Conservation (phyloP, 2,888 invertebrate species). For the Saturnia pavonia region DNA sequence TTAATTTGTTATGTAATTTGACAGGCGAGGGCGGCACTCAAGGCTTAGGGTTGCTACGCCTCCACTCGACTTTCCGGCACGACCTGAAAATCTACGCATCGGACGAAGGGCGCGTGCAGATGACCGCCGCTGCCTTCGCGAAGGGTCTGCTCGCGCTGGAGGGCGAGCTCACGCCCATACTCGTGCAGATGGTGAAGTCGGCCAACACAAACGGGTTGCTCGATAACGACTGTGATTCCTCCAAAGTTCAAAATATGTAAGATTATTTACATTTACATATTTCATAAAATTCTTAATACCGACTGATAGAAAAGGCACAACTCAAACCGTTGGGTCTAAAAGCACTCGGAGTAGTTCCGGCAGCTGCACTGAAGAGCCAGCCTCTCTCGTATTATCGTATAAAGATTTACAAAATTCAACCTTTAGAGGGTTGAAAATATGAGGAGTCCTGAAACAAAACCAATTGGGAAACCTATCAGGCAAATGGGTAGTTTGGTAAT, state of each 20-base stretch:
- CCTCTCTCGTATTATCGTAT: too few species aligned
- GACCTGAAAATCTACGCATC: slow-evolving; percentile 99
- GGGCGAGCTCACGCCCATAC: slow-evolving; percentile 98
- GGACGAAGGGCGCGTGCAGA: slow-evolving; percentile 99
- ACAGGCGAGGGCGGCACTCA: slow-evolving; percentile 95
- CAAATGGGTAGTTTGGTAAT: too few species aligned
- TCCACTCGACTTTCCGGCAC: slow-evolving; percentile 99
- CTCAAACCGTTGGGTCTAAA: too few species aligned
- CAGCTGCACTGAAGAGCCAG: too few species aligned
- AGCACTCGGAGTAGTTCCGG: too few species aligned
- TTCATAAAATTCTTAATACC: too few species aligned
- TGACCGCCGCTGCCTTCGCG: slow-evolving; percentile 99
- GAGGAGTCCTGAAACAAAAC: too few species aligned
- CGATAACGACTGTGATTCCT: slow-evolving; percentile 99
- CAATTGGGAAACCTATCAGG: too few species aligned
- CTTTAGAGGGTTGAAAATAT: too few species aligned
- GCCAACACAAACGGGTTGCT: slow-evolving; percentile 99
- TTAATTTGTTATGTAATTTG: too few species aligned
- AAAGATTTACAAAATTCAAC: too few species aligned
- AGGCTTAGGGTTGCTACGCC: slow-evolving; percentile 94
- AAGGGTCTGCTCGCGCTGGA: slow-evolving; percentile 98
- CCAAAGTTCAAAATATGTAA: slow-evolving; percentile 96
- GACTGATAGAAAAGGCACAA: too few species aligned
- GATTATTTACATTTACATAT: slow-evolving; percentile 45
- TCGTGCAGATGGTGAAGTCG: slow-evolving; percentile 99